phyloP scores from a whole-genome alignment of 2,888 invertebrate species.

The Marronus borbonicus region DNA sequence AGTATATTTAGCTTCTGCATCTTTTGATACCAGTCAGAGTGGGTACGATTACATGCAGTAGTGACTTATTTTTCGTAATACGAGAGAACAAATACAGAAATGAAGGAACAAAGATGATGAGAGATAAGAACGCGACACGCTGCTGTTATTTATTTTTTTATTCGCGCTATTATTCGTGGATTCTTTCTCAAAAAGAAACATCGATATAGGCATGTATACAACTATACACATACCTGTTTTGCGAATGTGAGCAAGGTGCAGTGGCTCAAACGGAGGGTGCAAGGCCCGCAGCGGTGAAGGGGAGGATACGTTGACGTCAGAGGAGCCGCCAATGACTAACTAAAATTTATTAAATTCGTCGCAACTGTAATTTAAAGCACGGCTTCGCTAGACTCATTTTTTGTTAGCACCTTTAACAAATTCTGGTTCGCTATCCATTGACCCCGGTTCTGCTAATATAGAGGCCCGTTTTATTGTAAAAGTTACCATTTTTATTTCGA shows the following conservation, averaged over 20 bases:
- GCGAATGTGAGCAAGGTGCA: slow-evolving; percentile 25
- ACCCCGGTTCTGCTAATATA: slow-evolving; percentile 21
- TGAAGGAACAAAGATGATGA: neutral
- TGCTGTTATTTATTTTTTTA: slow-evolving; percentile 4
- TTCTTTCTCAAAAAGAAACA: slow-evolving; percentile 29
- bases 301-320: slow-evolving; percentile 24
- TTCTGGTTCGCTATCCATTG: slow-evolving; percentile 22
- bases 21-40: neutral
- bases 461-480: neutral
- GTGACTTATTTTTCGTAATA: slow-evolving; percentile 33
- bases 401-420: slow-evolving; percentile 28
- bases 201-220: neutral
- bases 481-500: too few relatives aligned
- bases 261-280: slow-evolving; percentile 35
- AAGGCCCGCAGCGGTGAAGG: slow-evolving; percentile 1
- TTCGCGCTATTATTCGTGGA: neutral
- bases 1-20: slow-evolving; percentile 21
- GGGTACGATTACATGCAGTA: neutral
- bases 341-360: slow-evolving; percentile 43
- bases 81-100: neutral
- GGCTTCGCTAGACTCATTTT: slow-evolving; percentile 8
- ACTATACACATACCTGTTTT: slow-evolving; percentile 4
- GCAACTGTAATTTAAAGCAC: slow-evolving; percentile 27
- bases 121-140: neutral
- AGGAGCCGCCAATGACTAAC: slow-evolving; percentile 41